Percentiles rank a stretch among this genome's conserved stretches.
Evolutionary conservation across 2,113 vertebrate species (phyloP).

Genomic region (Catharus bicknelli): DNA sequence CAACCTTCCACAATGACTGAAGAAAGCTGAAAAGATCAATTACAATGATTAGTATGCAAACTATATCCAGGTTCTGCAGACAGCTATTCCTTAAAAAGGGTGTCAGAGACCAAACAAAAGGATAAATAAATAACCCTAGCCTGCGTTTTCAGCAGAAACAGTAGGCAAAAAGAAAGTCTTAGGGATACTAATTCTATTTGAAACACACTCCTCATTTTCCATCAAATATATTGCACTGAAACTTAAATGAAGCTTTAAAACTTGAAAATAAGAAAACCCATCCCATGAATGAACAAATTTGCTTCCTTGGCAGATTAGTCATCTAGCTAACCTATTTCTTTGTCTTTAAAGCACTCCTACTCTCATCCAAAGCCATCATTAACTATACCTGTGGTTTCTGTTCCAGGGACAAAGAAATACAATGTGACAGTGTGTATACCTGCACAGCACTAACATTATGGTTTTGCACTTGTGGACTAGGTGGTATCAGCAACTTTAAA

Average conservation of each 20-base stretch:
- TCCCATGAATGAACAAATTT: not conserved
- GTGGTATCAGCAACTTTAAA: not conserved
- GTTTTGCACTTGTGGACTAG: not conserved
- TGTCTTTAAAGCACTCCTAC: not conserved
- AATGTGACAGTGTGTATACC: not conserved
- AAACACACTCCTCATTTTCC: constrained; percentile 35
- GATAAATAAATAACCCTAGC: constrained; percentile 49
- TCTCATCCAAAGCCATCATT: not conserved
- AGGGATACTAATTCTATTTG: constrained; percentile 17
- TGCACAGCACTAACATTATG: not conserved
- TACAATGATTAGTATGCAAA: constrained; percentile 74
- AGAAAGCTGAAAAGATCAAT: constrained; percentile 75
- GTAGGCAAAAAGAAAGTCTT: constrained; percentile 44
- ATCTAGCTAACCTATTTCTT: not conserved
- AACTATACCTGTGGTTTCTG: not conserved
- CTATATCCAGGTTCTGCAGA: not conserved
- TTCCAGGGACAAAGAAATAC: not conserved
- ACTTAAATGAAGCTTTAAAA: not conserved
- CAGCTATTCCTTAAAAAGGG: constrained; percentile 10
- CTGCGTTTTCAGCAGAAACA: constrained; percentile 38
- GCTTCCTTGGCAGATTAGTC: not conserved
- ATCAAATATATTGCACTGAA: not conserved
- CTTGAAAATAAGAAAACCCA: constrained; percentile 4
- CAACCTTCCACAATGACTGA: constrained; percentile 68
- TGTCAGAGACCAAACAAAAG: constrained; percentile 19